Evolutionary conservation across 2,113 vertebrate genomes (phyloP), one percentile per base, ranked within the genome.

Genomic region (Neolamprologus fasciatus): DNA sequence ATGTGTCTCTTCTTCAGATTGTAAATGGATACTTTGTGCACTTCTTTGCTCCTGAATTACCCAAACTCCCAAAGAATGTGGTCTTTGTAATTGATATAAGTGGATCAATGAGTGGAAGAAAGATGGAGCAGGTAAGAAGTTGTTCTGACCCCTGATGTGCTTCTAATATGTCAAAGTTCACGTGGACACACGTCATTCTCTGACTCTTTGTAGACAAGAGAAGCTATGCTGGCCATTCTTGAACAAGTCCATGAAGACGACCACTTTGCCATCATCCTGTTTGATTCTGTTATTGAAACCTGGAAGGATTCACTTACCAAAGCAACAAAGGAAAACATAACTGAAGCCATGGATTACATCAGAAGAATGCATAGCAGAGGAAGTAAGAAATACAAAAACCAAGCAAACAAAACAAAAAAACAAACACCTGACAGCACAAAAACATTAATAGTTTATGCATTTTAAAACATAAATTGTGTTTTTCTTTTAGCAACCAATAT

Each of bases 11-110:
- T 26, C 33, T 86, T 85, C 93, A 97, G 97, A 88, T 97, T 81
- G 93, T 95, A 37, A 97, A 97, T 13, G 96, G 96, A 42, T 96
- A 97, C 84, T 97, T 97, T 93, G 97, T 97, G 61, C 97, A 97
- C 85, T 97, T 93, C 87, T 97, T 97, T 89, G 95, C 96, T 55
- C 33, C 78, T 37, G 83, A 93, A 68, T 79, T 97, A 53, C 86
- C 71, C 8, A 79, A 87, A 85, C 78, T 97, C 33, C 94, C 94
- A 17, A 96, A 96, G 89, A 96, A 96, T 76, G 94, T 97, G 19
- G 94, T 93, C 40, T 97, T 97, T 96, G 94, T 96, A n/a, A 96
- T 97, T 11, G 97, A 97, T 68, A 86, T 8, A 35, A 97, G 97
- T n/a, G 71, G 50, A 8, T 97, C 97, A 4, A 97, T 97, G 97